Conservation (phyloP, 2,888 invertebrate genomes). For the Halictus quadricinctus region DNA sequence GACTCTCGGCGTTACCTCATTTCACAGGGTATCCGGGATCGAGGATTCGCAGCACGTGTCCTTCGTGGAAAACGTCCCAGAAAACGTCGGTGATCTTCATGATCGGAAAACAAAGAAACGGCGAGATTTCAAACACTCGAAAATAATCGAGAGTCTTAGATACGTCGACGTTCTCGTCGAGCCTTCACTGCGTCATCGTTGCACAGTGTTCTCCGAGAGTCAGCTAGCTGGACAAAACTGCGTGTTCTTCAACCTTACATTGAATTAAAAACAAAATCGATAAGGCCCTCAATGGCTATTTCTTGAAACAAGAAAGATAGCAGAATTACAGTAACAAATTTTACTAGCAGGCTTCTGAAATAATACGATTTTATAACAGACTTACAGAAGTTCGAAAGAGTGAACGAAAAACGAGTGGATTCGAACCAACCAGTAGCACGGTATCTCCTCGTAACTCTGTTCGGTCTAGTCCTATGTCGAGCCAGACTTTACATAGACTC, state of each 20-base stretch:
- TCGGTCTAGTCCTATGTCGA: no score
- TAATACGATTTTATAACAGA: no score
- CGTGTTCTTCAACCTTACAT: background rate
- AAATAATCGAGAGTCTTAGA: background rate
- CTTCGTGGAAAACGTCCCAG: background rate
- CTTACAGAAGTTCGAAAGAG: no score
- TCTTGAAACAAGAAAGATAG: no score
- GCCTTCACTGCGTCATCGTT: constrained; percentile 42
- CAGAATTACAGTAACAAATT: no score
- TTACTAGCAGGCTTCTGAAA: no score
- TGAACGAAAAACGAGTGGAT: no score
- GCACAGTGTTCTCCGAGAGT: background rate
- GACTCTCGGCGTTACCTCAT: constrained; percentile 47
- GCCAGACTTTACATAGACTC: no score
- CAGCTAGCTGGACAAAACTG: background rate
- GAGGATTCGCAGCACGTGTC: background rate
- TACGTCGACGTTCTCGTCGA: background rate
- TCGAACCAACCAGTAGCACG: no score
- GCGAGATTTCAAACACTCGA: background rate
- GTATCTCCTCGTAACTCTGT: no score
- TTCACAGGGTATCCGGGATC: constrained; percentile 16
- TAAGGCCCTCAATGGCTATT: no score
- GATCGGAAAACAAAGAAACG: background rate
- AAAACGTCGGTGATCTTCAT: background rate
- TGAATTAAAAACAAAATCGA: background rate